Conservation (phyloP, 2,888 invertebrate genomes). For the Acronicta leporina region DNA sequence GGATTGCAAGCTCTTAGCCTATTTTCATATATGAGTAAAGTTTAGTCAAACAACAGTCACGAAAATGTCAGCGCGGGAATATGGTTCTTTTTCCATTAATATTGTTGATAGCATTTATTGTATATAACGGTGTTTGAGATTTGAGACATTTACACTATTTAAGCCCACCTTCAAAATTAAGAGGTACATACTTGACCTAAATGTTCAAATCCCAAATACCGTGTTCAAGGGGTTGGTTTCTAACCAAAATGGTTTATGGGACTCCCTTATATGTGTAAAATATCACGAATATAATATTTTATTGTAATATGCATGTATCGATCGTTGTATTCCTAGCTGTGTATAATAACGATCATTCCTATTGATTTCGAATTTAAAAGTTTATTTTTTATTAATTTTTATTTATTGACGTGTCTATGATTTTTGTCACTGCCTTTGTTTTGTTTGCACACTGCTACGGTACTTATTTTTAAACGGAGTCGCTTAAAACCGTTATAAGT, state of each 20-base stretch:
- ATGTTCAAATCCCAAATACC: conserved; percentile 56
- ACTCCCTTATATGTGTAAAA: conserved; percentile 61
- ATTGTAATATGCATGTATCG: conserved; percentile 70
- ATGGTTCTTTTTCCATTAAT: conserved; percentile 66
- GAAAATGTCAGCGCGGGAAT: conserved; percentile 60
- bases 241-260: conserved; percentile 76
- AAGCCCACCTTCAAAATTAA: conserved; percentile 6
- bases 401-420: conserved; percentile 56
- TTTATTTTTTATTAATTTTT: conserved; percentile 59
- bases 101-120: conserved; percentile 74
- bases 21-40: neutral
- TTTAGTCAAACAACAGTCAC: conserved; percentile 33
- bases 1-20: neutral
- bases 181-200: neutral
- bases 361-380: conserved; percentile 79
- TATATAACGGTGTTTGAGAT: conserved; percentile 64
- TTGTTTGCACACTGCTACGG: conserved; percentile 57
- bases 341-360: conserved; percentile 80
- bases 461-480: conserved; percentile 34
- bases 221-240: conserved; percentile 66
- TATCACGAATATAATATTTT: conserved; percentile 52
- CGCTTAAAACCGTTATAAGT: neutral
- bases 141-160: conserved; percentile 41
- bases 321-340: conserved; percentile 71
- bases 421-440: conserved; percentile 65